Base-by-base conservation (phyloP, 2,797 vertebrate species). In the Sphenodon punctatus region DNA sequence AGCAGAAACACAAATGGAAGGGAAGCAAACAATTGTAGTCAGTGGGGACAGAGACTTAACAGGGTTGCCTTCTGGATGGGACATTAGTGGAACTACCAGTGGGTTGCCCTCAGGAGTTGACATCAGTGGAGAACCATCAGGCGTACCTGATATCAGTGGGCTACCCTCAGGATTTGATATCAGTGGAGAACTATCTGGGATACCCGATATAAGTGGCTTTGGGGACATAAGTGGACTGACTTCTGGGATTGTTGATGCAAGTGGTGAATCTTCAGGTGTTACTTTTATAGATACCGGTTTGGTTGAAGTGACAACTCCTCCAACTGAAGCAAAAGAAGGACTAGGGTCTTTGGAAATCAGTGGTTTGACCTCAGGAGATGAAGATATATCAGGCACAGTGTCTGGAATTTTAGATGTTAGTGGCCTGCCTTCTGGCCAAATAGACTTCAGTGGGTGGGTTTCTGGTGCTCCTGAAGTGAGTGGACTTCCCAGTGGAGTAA, bases 11-110 rank as follows among this genome's bases (percentile, higher is more conserved):
- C 84, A 69, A 81, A 95, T 97, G 85, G 96, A 97, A 69, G 97
- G 96, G 36, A 96, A 94, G 75, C 97, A 97, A 4, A 94, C 92
- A 5, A 78, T 97, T 3, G 96, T 96, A 69, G 88, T 96, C 86
- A 98, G 97, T 0, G 94, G 96, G 17, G 74, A 93, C 42, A 94
- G 89, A 85, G 95, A 95, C 46, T 72, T 93, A 51, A 95, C 95
- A 45, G 96, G 94, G 8, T 36, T 95, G 15, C 89, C 90, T 10
- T 91, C 92, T 48, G 95, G 90, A 30, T 64, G 86, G 88, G 93
- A 93, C 49, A 53, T 59, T 46, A 96, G 94, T 27, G 86, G 77
- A 4, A 32, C 25, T 41, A 71, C 27, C 48, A 96, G 92, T 20
- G 94, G 91, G 13, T 75, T 94, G 16, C 85, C 91, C 43, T 96